phyloP scores from a whole-genome alignment of 2,888 invertebrate species.

The Spodoptera littoralis region DNA sequence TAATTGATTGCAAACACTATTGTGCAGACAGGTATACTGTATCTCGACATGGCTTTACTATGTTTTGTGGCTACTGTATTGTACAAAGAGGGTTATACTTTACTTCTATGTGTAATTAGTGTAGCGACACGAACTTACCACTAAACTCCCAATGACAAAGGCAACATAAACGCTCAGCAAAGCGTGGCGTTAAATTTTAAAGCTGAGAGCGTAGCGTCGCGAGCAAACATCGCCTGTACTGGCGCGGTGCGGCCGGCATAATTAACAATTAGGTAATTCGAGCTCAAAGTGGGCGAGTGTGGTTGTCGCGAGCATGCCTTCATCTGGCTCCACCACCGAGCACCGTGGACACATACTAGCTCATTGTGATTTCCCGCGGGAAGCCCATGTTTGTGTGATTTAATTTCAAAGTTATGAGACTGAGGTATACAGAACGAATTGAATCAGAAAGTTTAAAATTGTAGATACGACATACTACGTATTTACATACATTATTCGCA shows the following conservation, averaged over 20 bases:
- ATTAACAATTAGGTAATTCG: slow-evolving; percentile 71
- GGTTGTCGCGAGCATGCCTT: slow-evolving; percentile 59
- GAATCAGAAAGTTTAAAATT: slow-evolving; percentile 15
- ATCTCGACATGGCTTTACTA: too few species aligned
- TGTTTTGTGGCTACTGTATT: not conserved
- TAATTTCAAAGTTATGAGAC: slow-evolving; percentile 15
- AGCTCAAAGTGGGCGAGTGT: slow-evolving; percentile 60
- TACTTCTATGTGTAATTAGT: not conserved
- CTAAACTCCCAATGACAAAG: slow-evolving; percentile 28
- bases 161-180: slow-evolving; percentile 30
- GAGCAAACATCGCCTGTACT: slow-evolving; percentile 43
- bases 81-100: not conserved
- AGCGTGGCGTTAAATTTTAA: slow-evolving; percentile 46
- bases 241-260: slow-evolving; percentile 53
- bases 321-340: slow-evolving; percentile 26
- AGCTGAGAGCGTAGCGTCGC: slow-evolving; percentile 31
- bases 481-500: not conserved
- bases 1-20: slow-evolving; percentile 1
- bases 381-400: slow-evolving; percentile 14
- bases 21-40: too few species aligned
- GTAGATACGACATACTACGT: not conserved
- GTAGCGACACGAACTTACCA: not conserved
- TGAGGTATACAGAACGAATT: slow-evolving; percentile 2
- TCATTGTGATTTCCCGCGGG: slow-evolving; percentile 38
- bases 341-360: slow-evolving; percentile 34